Evolutionary conservation across 2,888 invertebrate genomes (phyloP), one percentile per base, ranked within the genome.

Genomic region (Chloroclysta siterata): DNA sequence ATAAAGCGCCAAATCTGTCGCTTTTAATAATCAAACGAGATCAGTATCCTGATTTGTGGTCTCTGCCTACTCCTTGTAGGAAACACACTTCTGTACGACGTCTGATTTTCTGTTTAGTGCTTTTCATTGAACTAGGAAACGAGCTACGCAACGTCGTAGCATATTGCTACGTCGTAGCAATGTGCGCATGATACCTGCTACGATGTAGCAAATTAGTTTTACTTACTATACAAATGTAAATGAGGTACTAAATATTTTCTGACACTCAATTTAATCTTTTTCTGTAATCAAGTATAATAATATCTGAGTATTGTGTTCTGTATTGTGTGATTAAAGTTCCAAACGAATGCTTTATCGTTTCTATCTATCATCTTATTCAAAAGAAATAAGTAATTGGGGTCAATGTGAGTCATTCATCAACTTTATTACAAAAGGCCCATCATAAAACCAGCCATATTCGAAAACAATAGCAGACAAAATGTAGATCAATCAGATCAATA

Each of bases 381-480:
- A 17, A 46, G 46, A 17, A 46, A 11, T 17, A 46, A 10, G 46
- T 13, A 39, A 39, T 22, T 15, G 10, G 17, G 44, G 57, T 57
- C 58, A 48, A 51, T 51, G 54, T 47, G 54, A 59, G 15, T 57
- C 22, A 46, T 36, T 46, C n/a, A 29, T 42, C 42, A 36, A 15
- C n/a, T 39, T 28, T 46, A n/a, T 15, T 53, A 44, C 36, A 22
- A 29, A 41, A 36, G 10, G n/a, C 11, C 8, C 6, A 5, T 13
- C 33, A 48, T 44, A 54, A 44, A 51, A 48, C 10, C 39, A 50
- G 50, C 6, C 58, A 46, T 58, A 55, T 58, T 52, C 51, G 46
- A 60, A 59, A 63, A 65, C 67, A 69, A 60, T 29, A 41, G 53
- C 56, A 60, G 63, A 60, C 47, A 50, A 10, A 62, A 62, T 66